Evolutionary conservation across 1,140 invertebrate genomes (phyloP).

Genomic region (Chionoecetes opilio): DNA sequence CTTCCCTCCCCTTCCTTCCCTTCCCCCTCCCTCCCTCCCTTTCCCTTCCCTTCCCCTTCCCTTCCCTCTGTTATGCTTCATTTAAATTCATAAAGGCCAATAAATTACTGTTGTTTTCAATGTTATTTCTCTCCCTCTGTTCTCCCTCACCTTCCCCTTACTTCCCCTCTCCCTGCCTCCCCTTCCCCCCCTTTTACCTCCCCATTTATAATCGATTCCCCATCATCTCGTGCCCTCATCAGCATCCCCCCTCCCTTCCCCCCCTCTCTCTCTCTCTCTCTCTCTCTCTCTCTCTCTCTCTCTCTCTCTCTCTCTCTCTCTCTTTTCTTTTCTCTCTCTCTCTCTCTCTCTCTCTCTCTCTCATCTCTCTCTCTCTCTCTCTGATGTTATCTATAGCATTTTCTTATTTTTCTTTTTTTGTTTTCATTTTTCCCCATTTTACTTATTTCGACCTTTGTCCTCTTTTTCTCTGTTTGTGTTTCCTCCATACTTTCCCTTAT

Average conservation of each 20-base stretch:
- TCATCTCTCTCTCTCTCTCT: not conserved
- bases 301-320: conserved; percentile 8
- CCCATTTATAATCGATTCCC: not conserved
- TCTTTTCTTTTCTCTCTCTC: not conserved
- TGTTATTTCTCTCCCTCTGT: not conserved
- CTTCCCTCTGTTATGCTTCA: conserved; percentile 11
- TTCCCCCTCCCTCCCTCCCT: not conserved
- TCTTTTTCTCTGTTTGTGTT: not conserved
- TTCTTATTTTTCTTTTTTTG: not conserved
- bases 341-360: conserved; percentile 1
- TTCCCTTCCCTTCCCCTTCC: not conserved
- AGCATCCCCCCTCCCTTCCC: not conserved
- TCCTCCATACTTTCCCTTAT: not conserved
- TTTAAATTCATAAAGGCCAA: conserved; percentile 9
- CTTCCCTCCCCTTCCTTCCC: not conserved
- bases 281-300: conserved; percentile 15
- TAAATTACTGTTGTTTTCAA: not conserved
- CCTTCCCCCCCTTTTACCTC: not conserved
- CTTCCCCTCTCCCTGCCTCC: not conserved
- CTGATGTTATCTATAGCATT: not conserved
- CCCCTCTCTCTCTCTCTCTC: conserved; percentile 12
- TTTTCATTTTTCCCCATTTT: not conserved
- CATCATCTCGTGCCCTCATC: conserved; percentile 31
- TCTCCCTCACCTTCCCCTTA: not conserved
- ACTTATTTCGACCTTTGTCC: not conserved